Conservation (phyloP, 2,888 invertebrate species). For the Nomada flava region DNA sequence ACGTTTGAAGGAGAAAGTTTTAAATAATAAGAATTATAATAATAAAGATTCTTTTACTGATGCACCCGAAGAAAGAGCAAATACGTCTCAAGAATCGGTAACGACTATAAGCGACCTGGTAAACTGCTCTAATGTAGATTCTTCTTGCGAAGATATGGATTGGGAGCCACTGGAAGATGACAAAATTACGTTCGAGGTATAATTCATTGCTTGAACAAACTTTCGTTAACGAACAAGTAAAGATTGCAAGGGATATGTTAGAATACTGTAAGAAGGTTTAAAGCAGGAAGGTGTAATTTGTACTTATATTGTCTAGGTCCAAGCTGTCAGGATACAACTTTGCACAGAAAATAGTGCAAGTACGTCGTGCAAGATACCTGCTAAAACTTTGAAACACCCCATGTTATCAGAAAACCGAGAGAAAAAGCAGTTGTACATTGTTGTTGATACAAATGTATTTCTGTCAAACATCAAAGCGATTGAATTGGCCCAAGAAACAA, state of each 20-base stretch:
- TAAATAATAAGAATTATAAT: background rate
- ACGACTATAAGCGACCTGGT: slow-evolving; percentile 26
- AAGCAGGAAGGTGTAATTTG: background rate
- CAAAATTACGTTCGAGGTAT: slow-evolving; percentile 78
- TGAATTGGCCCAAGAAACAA: slow-evolving; percentile 74
- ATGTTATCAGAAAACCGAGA: slow-evolving; percentile 30
- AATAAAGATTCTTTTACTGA: slow-evolving; percentile 7
- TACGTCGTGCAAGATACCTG: slow-evolving; percentile 49
- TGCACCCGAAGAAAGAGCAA: background rate
- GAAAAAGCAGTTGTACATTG: slow-evolving; percentile 75
- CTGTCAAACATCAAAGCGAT: slow-evolving; percentile 78
- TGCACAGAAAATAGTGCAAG: slow-evolving; percentile 45
- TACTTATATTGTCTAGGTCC: slow-evolving; percentile 65
- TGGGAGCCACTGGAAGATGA: slow-evolving; percentile 83
- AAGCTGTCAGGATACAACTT: slow-evolving; percentile 77
- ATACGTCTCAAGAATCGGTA: background rate
- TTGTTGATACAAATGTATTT: slow-evolving; percentile 84
- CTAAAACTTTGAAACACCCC: slow-evolving; percentile 67
- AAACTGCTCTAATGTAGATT: slow-evolving; percentile 12
- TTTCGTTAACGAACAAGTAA: background rate
- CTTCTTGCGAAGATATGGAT: slow-evolving; percentile 80
- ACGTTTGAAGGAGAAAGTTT: slow-evolving; percentile 48
- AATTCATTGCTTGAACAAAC: background rate
- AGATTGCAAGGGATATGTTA: background rate
- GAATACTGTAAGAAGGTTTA: background rate